Percentiles rank a stretch among this genome's conserved stretches.
phyloP scores from a whole-genome alignment of 2,888 invertebrate species.

The Drosophila recens region DNA sequence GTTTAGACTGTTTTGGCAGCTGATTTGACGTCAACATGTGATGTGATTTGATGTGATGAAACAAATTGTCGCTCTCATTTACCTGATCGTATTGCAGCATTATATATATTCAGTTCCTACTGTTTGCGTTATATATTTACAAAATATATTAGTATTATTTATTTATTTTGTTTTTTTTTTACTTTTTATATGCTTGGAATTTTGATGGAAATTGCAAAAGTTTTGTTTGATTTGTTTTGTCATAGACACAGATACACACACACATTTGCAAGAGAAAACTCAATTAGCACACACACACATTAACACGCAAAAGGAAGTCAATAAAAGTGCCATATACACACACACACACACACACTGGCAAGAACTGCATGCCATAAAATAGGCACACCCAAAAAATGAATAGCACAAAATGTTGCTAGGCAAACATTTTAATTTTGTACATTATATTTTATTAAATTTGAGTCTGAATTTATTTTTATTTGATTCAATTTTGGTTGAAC shows the following conservation, averaged over 20 bases:
- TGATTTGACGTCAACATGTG: constrained; percentile 51
- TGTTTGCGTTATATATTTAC: constrained; percentile 16
- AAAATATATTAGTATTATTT: constrained; percentile 19
- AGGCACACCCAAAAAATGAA: constrained; percentile 61
- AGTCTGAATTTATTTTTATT: constrained; percentile 31
- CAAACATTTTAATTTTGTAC: constrained; percentile 15
- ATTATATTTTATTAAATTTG: constrained; percentile 18
- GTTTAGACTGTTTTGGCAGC: constrained; percentile 30
- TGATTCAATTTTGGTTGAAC: constrained; percentile 44
- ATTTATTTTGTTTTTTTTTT: constrained; percentile 1
- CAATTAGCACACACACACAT: constrained; percentile 48
- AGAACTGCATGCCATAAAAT: constrained; percentile 53
- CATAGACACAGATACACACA: constrained; percentile 23
- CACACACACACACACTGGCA: constrained; percentile 5
- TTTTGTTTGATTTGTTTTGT: neutral
- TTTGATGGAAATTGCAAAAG: constrained; percentile 48
- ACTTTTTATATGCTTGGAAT: constrained; percentile 34
- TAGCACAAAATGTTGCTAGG: constrained; percentile 17
- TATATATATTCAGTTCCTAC: constrained; percentile 51
- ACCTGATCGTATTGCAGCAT: constrained; percentile 79
- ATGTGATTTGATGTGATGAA: constrained; percentile 23
- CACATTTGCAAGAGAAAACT: constrained; percentile 27
- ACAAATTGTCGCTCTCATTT: constrained; percentile 48
- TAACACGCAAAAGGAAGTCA: constrained; percentile 26
- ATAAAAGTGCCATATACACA: constrained; percentile 32